phyloP scores from a whole-genome alignment of 1,140 invertebrate species.

The Augochlora pura region DNA sequence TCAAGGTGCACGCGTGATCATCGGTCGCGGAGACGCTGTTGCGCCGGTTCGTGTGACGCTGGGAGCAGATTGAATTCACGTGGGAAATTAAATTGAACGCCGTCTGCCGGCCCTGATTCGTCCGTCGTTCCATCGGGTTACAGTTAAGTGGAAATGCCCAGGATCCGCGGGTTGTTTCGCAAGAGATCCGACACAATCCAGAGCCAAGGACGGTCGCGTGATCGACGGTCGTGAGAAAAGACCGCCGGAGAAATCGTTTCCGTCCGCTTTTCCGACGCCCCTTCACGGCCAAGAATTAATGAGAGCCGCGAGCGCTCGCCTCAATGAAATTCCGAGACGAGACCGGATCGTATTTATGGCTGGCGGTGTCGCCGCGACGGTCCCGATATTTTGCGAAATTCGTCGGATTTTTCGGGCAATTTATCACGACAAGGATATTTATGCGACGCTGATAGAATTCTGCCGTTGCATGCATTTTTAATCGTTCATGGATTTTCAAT shows the following conservation, averaged over 20 bases:
- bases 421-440: no score
- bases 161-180: neutral
- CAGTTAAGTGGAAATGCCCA: conserved; percentile 14
- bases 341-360: neutral
- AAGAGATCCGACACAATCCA: neutral
- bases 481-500: no score
- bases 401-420: no score
- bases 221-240: conserved; percentile 33
- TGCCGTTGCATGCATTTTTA: no score
- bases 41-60: conserved; percentile 21
- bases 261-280: conserved; percentile 13
- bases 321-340: neutral
- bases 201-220: conserved; percentile 16
- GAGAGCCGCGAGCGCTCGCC: neutral
- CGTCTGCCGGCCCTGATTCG: conserved; percentile 1
- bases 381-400: no score
- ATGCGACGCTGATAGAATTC: no score
- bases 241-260: conserved; percentile 24
- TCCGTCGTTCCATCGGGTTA: conserved; percentile 3
- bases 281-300: conserved; percentile 17
- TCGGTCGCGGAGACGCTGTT: neutral
- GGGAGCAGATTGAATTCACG: conserved; percentile 45
- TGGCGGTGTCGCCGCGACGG: no score
- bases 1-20: conserved; percentile 41
- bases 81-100: conserved; percentile 35